Percentiles rank a stretch among this genome's conserved stretches.
These are phyloP conservation scores for Malacosoma neustria DNA, from an alignment of 2,888 invertebrate species.

Conservation along the genomic window DNA sequence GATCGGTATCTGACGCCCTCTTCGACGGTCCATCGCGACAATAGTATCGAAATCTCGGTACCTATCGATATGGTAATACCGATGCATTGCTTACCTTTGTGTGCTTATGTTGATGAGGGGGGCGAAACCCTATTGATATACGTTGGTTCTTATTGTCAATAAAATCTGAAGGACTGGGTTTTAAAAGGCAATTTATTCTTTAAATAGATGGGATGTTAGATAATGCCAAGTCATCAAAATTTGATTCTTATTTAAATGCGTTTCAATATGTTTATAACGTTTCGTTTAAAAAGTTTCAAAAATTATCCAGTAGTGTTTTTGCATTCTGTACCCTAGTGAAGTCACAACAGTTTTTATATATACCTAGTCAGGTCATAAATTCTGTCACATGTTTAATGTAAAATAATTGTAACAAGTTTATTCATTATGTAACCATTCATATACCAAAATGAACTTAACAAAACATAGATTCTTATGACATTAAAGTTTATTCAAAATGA, in stretches of 20 bases:
- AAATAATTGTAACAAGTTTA: no score
- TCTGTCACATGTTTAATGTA: no score
- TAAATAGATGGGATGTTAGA: conserved; percentile 48
- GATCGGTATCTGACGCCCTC: conserved; percentile 56
- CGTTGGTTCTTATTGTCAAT: conserved; percentile 63
- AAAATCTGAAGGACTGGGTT: conserved; percentile 53
- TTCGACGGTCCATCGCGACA: conserved; percentile 56
- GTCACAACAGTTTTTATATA: conserved; percentile 26
- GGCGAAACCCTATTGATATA: conserved; percentile 68
- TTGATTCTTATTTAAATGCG: no score
- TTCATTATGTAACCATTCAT: no score
- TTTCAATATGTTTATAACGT: no score
- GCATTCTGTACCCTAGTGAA: no score
- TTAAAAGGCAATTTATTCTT: conserved; percentile 64
- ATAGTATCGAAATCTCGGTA: conserved; percentile 43
- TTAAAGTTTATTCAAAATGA: no score
- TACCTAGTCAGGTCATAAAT: no score
- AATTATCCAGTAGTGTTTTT: no score
- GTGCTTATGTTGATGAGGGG: conserved; percentile 69
- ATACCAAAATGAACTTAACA: no score
- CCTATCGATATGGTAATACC: conserved; percentile 60
- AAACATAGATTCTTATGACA: no score
- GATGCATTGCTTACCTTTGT: conserved; percentile 59
- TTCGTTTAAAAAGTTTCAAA: no score
- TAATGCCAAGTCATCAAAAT: conserved; percentile 54